Evolutionary conservation across 2,888 invertebrate species (phyloP).

Genomic region (Ophraella communa): DNA sequence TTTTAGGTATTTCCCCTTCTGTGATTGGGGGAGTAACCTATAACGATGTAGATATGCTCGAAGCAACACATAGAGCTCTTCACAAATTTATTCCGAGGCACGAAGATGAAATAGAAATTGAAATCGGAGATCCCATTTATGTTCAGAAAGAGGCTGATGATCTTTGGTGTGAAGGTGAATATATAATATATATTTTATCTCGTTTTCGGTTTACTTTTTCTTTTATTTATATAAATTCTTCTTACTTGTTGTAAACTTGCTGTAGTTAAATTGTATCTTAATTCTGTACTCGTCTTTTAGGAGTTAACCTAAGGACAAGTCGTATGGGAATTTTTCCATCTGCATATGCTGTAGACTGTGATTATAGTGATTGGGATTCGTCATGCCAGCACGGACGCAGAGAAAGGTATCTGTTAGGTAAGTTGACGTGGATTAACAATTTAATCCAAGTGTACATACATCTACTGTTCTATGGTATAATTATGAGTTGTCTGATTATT

Average conservation of each 20-base stretch:
- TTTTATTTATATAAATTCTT: background rate
- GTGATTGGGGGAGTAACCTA: conserved; percentile 78
- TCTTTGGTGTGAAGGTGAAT: conserved; percentile 93
- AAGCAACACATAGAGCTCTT: conserved; percentile 93
- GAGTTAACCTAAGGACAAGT: conserved; percentile 92
- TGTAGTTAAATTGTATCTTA: background rate
- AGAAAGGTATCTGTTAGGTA: conserved; percentile 82
- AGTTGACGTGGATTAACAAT: background rate
- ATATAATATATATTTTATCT: background rate
- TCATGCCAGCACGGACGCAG: conserved; percentile 82
- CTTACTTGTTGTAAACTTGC: too few species aligned
- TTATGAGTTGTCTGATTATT: too few species aligned
- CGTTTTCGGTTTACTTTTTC: too few species aligned
- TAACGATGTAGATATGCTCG: conserved; percentile 68
- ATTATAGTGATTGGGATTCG: conserved; percentile 95
- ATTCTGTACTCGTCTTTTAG: conserved; percentile 62
- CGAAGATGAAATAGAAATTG: conserved; percentile 93
- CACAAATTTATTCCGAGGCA: conserved; percentile 96
- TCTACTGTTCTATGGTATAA: too few species aligned
- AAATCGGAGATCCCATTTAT: conserved; percentile 96
- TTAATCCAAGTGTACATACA: too few species aligned
- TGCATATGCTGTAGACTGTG: conserved; percentile 96
- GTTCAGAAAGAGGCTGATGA: conserved; percentile 97
- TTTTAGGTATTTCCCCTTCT: conserved; percentile 66
- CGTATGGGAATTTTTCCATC: conserved; percentile 93